Evolutionary conservation across 2,797 vertebrate genomes (phyloP), one percentile per base, ranked within the genome.

Genomic region (Phalanger gymnotis): DNA sequence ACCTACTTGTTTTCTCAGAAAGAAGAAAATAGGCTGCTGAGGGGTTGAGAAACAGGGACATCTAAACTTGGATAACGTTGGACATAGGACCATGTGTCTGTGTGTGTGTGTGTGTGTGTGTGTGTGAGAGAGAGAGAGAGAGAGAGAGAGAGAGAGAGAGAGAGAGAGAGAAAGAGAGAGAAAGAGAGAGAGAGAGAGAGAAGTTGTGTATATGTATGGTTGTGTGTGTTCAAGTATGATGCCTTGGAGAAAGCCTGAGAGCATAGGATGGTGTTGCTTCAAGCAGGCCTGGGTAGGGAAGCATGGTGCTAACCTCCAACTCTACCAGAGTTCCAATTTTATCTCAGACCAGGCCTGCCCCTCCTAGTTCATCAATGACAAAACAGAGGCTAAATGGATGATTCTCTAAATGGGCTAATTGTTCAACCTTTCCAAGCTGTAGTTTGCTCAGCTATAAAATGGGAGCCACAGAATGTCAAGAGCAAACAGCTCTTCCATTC

Each of bases 1-100:
- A 66, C 2, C 12, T 92, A 90, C 27, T 56, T 91, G 93, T 96
- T 92, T 81, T 4, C 16, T 95, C 73, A 94, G 73, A 81, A 93
- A 90, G 58, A 28, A 66, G 4, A 51, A 92, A 94, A 81, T 81
- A 90, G n/a, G 16, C 54, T 92, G 92, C 52, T n/a, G 95, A 94
- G 91, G 92, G 12, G 14, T 94, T 34, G 92, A 95, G 94, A 94
- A 5, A 51, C 7, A 87, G 90, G 10, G 73, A 47, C 73, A 87
- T 87, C 73, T 47, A 47, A 87, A 87, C n/a, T 47, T 87, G 11
- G 40, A 87, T 87, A 47, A 87, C 40, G 51, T 87, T 1, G 0
- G 34, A 1, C 87, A n/a, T n/a, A n/a, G n/a, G n/a, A n/a, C n/a
- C n/a, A n/a, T n/a, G 31, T 90, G 19, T 55, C 4, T 12, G 3